Conservation (phyloP, 2,113 vertebrate species). For the Ictidomys tridecemlineatus region DNA sequence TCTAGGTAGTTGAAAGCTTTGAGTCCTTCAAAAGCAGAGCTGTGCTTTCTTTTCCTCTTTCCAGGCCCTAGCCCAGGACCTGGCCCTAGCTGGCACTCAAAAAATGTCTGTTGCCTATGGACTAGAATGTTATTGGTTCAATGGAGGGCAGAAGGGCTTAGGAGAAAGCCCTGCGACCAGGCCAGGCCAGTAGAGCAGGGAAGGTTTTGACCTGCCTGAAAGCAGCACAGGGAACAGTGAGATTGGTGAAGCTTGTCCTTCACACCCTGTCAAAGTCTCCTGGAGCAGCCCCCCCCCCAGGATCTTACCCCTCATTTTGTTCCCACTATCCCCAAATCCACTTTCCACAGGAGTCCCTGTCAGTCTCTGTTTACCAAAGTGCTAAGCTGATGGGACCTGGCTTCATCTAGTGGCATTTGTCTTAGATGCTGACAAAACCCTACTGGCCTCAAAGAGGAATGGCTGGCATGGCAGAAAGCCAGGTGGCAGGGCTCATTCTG, state of each 20-base stretch:
- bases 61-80: neutral
- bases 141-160: neutral
- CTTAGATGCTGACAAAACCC: neutral
- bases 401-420: neutral
- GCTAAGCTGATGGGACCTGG: neutral
- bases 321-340: neutral
- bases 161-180: neutral
- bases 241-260: neutral
- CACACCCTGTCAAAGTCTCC: neutral
- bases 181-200: too few species aligned
- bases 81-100: neutral
- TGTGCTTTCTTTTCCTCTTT: neutral
- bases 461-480: neutral
- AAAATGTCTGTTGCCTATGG: neutral
- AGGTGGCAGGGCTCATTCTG: neutral
- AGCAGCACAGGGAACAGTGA: neutral
- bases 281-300: neutral
- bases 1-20: neutral
- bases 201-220: neutral
- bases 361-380: neutral
- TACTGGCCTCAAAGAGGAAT: neutral
- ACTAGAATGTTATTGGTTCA: neutral
- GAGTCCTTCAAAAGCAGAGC: neutral
- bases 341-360: neutral
- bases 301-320: neutral